phyloP scores from a whole-genome alignment of 2,888 invertebrate species.

The Aromia moschata region DNA sequence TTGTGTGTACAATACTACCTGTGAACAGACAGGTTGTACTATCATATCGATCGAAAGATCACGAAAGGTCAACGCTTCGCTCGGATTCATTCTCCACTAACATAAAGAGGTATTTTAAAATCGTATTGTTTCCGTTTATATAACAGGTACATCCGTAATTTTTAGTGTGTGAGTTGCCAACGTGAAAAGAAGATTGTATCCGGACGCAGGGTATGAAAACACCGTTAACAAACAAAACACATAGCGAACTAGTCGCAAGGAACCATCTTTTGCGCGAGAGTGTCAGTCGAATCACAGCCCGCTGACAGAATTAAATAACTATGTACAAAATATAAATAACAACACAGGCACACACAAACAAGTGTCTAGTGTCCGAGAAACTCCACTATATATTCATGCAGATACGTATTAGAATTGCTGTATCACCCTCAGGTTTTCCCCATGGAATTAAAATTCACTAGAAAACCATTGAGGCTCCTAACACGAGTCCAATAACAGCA shows the following conservation, averaged over 20 bases:
- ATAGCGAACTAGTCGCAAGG: conserved; percentile 2
- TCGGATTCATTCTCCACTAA: conserved; percentile 1
- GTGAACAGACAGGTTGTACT: conserved; percentile 2
- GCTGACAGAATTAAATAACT: conserved; percentile 24
- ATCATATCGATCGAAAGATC: background rate
- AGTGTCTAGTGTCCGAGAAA: no score
- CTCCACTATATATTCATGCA: no score
- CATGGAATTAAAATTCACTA: no score
- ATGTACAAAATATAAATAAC: conserved; percentile 28
- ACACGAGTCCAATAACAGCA: no score
- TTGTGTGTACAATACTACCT: no score
- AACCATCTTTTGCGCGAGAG: conserved; percentile 20
- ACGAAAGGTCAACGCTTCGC: background rate
- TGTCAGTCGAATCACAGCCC: conserved; percentile 27
- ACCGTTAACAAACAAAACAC: conserved; percentile 1
- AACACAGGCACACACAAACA: no score
- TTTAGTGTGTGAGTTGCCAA: conserved; percentile 18
- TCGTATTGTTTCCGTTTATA: background rate
- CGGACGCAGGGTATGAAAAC: background rate
- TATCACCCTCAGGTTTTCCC: no score
- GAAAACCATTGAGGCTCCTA: no score
- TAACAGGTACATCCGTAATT: conserved; percentile 28
- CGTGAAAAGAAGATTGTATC: background rate
- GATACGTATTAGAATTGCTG: no score
- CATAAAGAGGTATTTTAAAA: conserved; percentile 10